Percentiles rank a stretch among this genome's conserved stretches.
These are phyloP conservation scores for Harpalus rubripes DNA, from an alignment of 2,888 invertebrate genomes.

Conservation along the genomic window DNA sequence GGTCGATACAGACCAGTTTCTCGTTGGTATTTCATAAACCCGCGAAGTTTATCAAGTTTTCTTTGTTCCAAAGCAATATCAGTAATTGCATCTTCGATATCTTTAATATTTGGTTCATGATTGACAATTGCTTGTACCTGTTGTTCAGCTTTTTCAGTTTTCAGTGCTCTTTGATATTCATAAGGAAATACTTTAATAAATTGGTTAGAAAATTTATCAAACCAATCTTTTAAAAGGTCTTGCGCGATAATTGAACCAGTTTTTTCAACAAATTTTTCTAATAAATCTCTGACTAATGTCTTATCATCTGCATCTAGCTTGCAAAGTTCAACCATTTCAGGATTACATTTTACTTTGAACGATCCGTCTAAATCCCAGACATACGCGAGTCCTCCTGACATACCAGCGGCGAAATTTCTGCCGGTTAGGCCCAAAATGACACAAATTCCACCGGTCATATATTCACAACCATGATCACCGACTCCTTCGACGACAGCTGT, in stretches of 20 bases:
- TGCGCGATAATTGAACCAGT: slow-evolving; percentile 92
- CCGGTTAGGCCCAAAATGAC: slow-evolving; percentile 97
- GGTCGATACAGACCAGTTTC: slow-evolving; percentile 93
- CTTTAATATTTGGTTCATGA: slow-evolving; percentile 78
- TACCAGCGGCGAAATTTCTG: slow-evolving; percentile 99
- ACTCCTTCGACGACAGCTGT: slow-evolving; percentile 98
- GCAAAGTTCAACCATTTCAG: slow-evolving; percentile 96
- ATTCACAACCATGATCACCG: slow-evolving; percentile 99
- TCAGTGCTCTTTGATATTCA: slow-evolving; percentile 95
- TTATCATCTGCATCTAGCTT: slow-evolving; percentile 89
- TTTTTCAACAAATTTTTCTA: slow-evolving; percentile 91
- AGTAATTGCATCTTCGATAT: slow-evolving; percentile 93
- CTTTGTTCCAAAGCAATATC: slow-evolving; percentile 89
- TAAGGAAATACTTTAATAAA: slow-evolving; percentile 98
- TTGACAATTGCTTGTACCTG: slow-evolving; percentile 71
- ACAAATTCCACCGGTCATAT: slow-evolving; percentile 98
- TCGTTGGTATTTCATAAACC: slow-evolving; percentile 97
- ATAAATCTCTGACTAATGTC: slow-evolving; percentile 85
- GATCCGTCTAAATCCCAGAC: slow-evolving; percentile 94
- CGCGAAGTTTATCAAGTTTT: slow-evolving; percentile 89
- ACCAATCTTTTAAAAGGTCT: slow-evolving; percentile 85
- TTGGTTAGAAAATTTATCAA: slow-evolving; percentile 86
- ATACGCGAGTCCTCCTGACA: slow-evolving; percentile 97
- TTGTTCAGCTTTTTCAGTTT: slow-evolving; percentile 81
- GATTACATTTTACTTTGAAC: slow-evolving; percentile 93